A percentile compares a stretch with the other conserved stretches of the same genome.
phyloP scores from a whole-genome alignment of 2,113 vertebrate species.

The Cepphus grylle region DNA sequence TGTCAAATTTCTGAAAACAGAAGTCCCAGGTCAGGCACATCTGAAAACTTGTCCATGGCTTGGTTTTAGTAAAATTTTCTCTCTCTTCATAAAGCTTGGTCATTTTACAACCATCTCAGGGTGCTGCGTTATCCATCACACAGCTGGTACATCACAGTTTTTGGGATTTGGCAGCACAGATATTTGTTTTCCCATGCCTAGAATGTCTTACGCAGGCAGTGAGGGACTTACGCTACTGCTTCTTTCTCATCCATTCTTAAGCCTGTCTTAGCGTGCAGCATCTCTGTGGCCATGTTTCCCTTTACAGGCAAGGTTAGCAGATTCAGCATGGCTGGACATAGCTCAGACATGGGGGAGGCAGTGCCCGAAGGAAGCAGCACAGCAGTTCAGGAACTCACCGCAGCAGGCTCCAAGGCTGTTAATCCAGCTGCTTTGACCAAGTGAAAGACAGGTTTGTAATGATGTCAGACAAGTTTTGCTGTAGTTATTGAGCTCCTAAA shows the following conservation, averaged over 20 bases:
- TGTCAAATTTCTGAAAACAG: background rate
- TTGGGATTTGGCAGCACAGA: background rate
- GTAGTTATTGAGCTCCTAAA: background rate
- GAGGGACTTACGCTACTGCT: background rate
- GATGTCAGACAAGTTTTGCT: background rate
- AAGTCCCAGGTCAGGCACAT: background rate
- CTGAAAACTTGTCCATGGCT: background rate
- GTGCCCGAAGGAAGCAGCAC: background rate
- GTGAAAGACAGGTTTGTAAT: background rate
- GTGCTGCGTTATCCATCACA: background rate
- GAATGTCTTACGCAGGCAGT: background rate
- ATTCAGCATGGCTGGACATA: background rate
- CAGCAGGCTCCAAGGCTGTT: background rate
- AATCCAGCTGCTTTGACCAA: background rate
- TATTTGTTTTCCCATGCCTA: background rate
- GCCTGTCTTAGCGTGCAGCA: background rate
- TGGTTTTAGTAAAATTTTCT: background rate
- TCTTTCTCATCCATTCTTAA: background rate
- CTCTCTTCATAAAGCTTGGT: background rate
- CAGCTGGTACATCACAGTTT: background rate
- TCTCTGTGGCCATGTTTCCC: background rate
- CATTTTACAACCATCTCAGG: accelerated
- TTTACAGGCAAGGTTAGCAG: background rate
- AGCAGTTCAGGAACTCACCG: accelerated
- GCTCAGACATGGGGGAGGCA: background rate